Conservation (phyloP, 1,140 invertebrate genomes). For the Formica exsecta region DNA sequence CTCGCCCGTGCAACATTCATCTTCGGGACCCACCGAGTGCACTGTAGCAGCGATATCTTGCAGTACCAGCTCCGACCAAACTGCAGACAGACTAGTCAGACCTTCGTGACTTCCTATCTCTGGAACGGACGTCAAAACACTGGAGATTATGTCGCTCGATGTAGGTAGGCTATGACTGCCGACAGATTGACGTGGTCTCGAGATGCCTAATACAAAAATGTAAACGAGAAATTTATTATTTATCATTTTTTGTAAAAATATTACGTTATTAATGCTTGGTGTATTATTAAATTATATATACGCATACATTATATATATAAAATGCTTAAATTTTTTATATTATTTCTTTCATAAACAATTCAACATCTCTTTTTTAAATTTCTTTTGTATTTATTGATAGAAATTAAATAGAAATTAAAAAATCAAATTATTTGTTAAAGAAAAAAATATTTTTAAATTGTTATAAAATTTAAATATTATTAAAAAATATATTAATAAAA, state of each 20-base stretch:
- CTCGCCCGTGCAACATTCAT: conserved; percentile 76
- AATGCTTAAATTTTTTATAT: background rate
- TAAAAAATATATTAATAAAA: background rate
- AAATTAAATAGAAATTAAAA: background rate
- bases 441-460: background rate
- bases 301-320: background rate
- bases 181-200: conserved; percentile 87
- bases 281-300: too few species aligned
- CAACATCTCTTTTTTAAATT: background rate
- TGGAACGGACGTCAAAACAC: conserved; percentile 59
- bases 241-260: background rate
- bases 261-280: background rate
- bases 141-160: conserved; percentile 84
- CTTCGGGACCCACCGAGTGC: conserved; percentile 83
- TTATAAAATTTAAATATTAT: background rate
- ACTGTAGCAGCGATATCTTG: conserved; percentile 92
- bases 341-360: background rate
- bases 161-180: conserved; percentile 88
- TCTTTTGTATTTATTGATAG: background rate
- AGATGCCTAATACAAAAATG: conserved; percentile 86
- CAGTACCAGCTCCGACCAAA: conserved; percentile 93
- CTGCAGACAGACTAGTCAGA: conserved; percentile 92
- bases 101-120: conserved; percentile 87
- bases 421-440: background rate
- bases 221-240: background rate